Percentiles rank a stretch among this genome's conserved stretches.
These are phyloP conservation scores for Chionodraco myersi DNA, from an alignment of 2,113 vertebrate species.

Conservation along the genomic window DNA sequence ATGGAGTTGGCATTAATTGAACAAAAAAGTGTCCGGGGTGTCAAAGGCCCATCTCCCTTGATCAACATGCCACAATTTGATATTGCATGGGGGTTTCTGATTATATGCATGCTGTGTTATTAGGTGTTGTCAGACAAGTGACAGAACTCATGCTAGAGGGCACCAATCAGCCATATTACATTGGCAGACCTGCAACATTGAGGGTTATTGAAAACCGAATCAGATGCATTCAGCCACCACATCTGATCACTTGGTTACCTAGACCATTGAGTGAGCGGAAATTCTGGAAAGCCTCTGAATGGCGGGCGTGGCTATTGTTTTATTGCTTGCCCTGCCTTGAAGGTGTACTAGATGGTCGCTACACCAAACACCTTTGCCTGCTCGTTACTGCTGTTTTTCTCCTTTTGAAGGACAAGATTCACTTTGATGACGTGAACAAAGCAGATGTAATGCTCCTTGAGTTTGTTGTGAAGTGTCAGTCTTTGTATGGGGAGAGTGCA, in stretches of 20 bases:
- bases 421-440: not conserved
- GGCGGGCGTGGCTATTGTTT: not conserved
- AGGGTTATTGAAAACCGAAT: not conserved
- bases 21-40: not conserved
- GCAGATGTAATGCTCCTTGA: not conserved
- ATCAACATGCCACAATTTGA: conserved; percentile 3
- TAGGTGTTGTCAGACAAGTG: not conserved
- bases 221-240: not conserved
- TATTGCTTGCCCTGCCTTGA: not conserved
- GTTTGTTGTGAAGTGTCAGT: not conserved
- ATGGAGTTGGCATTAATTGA: not conserved
- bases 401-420: not conserved
- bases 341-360: not conserved
- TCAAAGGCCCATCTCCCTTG: conserved; percentile 1
- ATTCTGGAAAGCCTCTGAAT: conserved; percentile 7
- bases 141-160: not conserved
- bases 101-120: conserved; percentile 2
- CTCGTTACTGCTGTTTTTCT: not conserved
- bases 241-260: not conserved
- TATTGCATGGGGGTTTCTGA: not conserved
- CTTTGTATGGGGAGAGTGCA: not conserved
- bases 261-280: not conserved
- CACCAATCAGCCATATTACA: not conserved
- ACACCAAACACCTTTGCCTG: not conserved
- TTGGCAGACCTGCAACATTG: not conserved